Evolutionary conservation across 2,888 invertebrate species (phyloP).

Genomic region (Patella caerulea): DNA sequence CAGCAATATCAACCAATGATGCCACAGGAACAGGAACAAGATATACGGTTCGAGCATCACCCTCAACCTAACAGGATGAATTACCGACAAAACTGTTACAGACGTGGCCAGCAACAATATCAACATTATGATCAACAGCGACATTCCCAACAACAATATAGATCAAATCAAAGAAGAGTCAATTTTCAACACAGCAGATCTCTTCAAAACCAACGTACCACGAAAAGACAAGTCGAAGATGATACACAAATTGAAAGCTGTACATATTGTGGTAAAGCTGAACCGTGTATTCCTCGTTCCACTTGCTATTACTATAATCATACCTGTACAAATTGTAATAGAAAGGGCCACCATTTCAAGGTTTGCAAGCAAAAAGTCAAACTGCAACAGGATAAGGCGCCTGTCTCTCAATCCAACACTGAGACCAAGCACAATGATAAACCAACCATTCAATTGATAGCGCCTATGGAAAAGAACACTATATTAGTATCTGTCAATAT

Average conservation of each 20-base stretch:
- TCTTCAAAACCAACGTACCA: no score
- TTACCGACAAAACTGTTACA: no score
- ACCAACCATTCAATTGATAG: neutral
- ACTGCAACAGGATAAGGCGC: neutral
- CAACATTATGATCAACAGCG: no score
- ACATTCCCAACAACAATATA: no score
- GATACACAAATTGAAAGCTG: neutral
- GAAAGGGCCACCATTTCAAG: neutral
- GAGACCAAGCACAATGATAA: neutral
- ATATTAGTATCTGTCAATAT: neutral
- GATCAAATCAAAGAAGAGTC: no score
- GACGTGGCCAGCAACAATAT: no score
- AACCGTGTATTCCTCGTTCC: neutral
- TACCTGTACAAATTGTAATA: neutral
- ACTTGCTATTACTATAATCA: neutral
- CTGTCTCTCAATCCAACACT: neutral
- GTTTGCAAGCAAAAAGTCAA: neutral
- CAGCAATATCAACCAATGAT: no score
- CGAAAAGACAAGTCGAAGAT: no score
- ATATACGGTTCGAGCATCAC: no score
- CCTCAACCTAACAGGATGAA: no score
- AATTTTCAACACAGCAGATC: no score
- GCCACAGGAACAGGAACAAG: no score
- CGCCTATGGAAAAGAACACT: neutral
- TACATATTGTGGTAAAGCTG: neutral